Base-by-base conservation (phyloP, 2,888 invertebrate genomes). In the Sturmia bella region DNA sequence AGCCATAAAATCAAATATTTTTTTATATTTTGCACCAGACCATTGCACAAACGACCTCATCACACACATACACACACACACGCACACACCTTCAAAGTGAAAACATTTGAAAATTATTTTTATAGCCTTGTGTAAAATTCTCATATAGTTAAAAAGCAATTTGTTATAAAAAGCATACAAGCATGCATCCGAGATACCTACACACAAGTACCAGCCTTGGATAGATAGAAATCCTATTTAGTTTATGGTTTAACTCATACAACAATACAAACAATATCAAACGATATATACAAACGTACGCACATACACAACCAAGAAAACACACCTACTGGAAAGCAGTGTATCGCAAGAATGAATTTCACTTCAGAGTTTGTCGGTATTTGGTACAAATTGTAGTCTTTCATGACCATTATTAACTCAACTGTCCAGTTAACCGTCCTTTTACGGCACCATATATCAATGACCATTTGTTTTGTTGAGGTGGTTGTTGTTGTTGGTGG, bases 371-470 rank as follows among this genome's bases (percentile, higher is more conserved):
- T 1, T 74, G 32, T 27, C 15, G 1, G 4, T 41, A n/a, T 61
- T 43, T 32, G 19, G 43, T 32, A 43, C 52, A 68, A 69, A 69
- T 54, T 69, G 64, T 56, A 32, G 72, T 70, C 80, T 75, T 3
- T 32, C 32, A 32, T 80, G 75, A 57, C 63, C 75, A 70, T 75
- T 75, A 69, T 80, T 79, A 64, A 75, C 75, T 80, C 63, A 80
- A 75, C 80, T 70, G 50, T 59, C 74, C 70, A 69, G 78, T 82
- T 75, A 75, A 82, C 52, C 70, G 74, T 82, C 78, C 78, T 74
- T 78, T 82, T 78, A 82, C 70, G 32, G 66, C 70, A 41, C 43
- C 69, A 75, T 82, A 78, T 75, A 82, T 82, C 82, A 82, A 78
- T 78, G 74, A 66, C 59, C 78, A 78, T 75, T 80, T 80, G 54